phyloP scores from a whole-genome alignment of 1,140 invertebrate genomes.

The Halesus radiatus region DNA sequence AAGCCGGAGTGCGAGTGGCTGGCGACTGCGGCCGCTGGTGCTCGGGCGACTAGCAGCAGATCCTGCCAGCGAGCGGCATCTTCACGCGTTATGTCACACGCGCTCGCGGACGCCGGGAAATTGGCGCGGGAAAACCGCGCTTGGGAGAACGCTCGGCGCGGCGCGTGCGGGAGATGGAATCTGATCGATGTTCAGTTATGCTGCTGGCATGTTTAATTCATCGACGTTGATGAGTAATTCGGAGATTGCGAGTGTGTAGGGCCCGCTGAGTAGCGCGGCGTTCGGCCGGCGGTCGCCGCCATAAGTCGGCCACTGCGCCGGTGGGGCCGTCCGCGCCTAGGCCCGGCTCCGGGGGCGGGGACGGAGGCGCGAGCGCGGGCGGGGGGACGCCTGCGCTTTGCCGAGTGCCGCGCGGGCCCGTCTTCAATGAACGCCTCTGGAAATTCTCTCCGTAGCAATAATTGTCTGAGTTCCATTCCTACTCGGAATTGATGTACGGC shows the following conservation, averaged over 20 bases:
- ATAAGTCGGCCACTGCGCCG: slow-evolving; percentile 45
- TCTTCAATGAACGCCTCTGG: slow-evolving; percentile 37
- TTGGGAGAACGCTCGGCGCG: neutral
- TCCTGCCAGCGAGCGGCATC: slow-evolving; percentile 9
- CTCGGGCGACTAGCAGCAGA: neutral
- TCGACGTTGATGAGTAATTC: neutral
- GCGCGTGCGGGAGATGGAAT: slow-evolving; percentile 10
- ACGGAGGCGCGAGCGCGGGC: neutral
- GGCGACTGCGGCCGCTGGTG: neutral
- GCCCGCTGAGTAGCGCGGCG: slow-evolving; percentile 33
- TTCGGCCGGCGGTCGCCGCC: slow-evolving; percentile 46
- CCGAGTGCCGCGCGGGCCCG: neutral
- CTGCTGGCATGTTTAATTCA: neutral
- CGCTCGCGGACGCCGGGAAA: neutral
- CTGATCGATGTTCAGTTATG: slow-evolving; percentile 36
- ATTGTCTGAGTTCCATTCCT: slow-evolving; percentile 25
- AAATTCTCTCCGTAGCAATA: slow-evolving; percentile 8
- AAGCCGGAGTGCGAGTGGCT: neutral
- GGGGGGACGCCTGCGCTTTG: slow-evolving; percentile 35
- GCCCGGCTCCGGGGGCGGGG: neutral
- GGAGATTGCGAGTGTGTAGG: slow-evolving; percentile 1
- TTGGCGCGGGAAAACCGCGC: neutral
- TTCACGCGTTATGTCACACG: slow-evolving; percentile 35
- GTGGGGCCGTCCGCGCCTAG: neutral
- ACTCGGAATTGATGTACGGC: neutral